Percentiles rank a stretch among this genome's conserved stretches.
phyloP scores from a whole-genome alignment of 2,113 vertebrate genomes.

The Neotragus moschatus region DNA sequence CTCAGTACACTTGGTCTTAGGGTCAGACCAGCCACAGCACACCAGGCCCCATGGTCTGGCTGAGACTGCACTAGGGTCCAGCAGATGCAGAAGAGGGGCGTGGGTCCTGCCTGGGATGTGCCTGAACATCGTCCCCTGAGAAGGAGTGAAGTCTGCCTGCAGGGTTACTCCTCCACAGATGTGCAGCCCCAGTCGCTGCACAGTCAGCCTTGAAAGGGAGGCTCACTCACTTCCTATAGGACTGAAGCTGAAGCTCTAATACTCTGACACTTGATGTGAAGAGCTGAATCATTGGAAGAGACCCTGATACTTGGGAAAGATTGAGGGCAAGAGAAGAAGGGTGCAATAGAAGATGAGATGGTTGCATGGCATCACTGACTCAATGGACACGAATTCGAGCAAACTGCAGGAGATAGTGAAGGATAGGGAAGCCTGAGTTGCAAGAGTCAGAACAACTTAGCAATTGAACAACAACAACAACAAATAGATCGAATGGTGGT shows the following conservation, averaged over 20 bases:
- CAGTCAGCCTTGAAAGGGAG: rapidly evolving
- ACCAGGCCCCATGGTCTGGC: background rate
- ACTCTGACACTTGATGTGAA: background rate
- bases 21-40: background rate
- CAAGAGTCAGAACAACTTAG: background rate
- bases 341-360: background rate
- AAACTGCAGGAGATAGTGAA: background rate
- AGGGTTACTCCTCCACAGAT: background rate
- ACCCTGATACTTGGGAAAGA: background rate
- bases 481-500: background rate
- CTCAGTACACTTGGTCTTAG: background rate
- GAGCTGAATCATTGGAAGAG: background rate
- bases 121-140: background rate
- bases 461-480: background rate
- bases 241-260: background rate
- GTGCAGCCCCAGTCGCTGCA: rapidly evolving
- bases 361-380: background rate
- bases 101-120: background rate
- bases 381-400: background rate
- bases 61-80: too few relatives aligned
- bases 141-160: rapidly evolving
- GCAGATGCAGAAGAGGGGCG: background rate
- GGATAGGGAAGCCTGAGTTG: background rate
- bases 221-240: background rate
- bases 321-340: background rate